Evolutionary conservation across 1,140 invertebrate genomes (phyloP).

Genomic region (Caenorhabditis briggsae): DNA sequence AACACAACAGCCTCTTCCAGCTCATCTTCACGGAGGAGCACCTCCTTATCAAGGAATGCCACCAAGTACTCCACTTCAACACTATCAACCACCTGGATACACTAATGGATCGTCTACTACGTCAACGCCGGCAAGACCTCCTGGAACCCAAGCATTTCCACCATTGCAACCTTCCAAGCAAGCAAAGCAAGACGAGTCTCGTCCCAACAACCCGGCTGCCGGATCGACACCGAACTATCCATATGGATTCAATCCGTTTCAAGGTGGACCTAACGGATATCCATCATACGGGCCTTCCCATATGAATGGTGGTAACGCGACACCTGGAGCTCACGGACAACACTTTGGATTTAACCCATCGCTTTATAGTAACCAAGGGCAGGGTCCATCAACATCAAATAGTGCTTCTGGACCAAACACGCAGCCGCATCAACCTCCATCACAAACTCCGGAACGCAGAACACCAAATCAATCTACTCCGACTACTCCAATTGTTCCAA

Average conservation of each 20-base stretch:
- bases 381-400: background rate
- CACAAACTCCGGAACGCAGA: background rate
- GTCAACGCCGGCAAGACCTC: background rate
- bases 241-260: background rate
- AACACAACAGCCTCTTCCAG: conserved; percentile 6
- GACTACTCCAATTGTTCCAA: background rate
- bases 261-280: background rate
- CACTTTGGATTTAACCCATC: background rate
- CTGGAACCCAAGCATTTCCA: background rate
- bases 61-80: conserved; percentile 2
- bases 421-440: background rate
- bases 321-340: background rate
- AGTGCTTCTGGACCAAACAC: background rate
- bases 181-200: background rate
- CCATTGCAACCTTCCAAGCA: conserved; percentile 10
- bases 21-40: background rate
- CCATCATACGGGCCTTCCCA: background rate
- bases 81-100: background rate
- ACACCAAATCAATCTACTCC: background rate
- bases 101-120: background rate
- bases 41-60: conserved; percentile 1
- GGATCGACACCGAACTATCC: background rate
- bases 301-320: background rate
- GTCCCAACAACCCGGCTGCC: background rate
- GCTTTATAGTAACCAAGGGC: background rate